Evolutionary conservation across 2,888 invertebrate species (phyloP).

Genomic region (Drosophila paramelanica): DNA sequence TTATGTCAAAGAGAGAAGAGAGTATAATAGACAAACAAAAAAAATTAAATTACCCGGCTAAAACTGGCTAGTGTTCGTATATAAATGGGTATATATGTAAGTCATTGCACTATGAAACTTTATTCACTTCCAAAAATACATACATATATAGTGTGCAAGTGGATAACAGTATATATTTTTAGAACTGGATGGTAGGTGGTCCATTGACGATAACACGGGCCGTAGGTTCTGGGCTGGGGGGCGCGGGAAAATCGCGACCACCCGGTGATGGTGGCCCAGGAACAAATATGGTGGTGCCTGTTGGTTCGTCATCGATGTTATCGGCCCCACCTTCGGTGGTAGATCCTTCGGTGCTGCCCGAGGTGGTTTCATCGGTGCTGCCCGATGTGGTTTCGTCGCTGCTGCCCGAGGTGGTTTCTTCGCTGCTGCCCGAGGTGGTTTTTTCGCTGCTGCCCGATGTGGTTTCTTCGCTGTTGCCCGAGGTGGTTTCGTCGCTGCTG

Average conservation of each 20-base stretch:
- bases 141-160: not conserved
- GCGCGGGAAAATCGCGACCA: conserved; percentile 49
- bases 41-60: not conserved
- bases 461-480: too few species aligned
- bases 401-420: too few species aligned
- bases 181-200: conserved; percentile 43
- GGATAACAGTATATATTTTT: not conserved
- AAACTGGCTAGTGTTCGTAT: not conserved
- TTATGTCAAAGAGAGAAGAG: too few species aligned
- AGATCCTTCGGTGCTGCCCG: too few species aligned
- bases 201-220: conserved; percentile 43
- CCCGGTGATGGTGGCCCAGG: conserved; percentile 68
- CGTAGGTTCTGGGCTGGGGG: conserved; percentile 69
- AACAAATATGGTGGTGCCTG: conserved; percentile 41
- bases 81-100: conserved; percentile 5
- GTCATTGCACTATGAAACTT: conserved; percentile 55
- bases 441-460: too few species aligned
- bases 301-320: not conserved
- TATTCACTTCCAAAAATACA: conserved; percentile 50
- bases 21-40: too few species aligned
- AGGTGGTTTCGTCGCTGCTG: too few species aligned
- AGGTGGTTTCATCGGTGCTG: too few species aligned
- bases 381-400: too few species aligned
- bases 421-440: too few species aligned
- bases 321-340: too few species aligned